Evolutionary conservation across 1,140 invertebrate genomes (phyloP).

Genomic region (Temnothorax longispinosus): DNA sequence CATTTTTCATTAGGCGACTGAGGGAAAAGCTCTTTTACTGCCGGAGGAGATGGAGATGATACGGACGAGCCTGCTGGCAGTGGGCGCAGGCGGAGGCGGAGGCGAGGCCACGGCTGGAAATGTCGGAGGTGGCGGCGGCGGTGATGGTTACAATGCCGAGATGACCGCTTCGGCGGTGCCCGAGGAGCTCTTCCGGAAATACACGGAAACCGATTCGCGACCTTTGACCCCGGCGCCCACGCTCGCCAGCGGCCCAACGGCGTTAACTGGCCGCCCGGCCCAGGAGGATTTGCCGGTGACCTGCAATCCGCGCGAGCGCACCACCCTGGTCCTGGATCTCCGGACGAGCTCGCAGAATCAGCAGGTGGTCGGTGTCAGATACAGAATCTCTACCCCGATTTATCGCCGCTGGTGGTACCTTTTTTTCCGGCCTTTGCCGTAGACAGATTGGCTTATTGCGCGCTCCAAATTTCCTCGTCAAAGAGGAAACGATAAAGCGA

Average conservation of each 20-base stretch:
- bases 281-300: conserved; percentile 58
- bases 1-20: conserved; percentile 78
- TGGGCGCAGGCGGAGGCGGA: conserved; percentile 64
- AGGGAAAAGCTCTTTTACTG: conserved; percentile 84
- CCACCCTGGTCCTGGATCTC: conserved; percentile 84
- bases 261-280: conserved; percentile 43
- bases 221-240: conserved; percentile 91
- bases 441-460: no score
- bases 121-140: conserved; percentile 11
- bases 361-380: conserved; percentile 62
- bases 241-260: conserved; percentile 87
- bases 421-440: neutral
- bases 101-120: conserved; percentile 42
- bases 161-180: conserved; percentile 81
- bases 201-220: conserved; percentile 92
- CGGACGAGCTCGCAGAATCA: conserved; percentile 73
- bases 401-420: neutral
- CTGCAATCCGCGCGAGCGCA: conserved; percentile 76
- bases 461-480: neutral
- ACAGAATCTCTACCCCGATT: neutral
- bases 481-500: neutral
- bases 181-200: conserved; percentile 88
- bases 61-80: conserved; percentile 80
- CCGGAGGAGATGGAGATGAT: conserved; percentile 86
- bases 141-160: conserved; percentile 53